Conservation (phyloP, 2,797 vertebrate species). For the Neosilurus hyrtlii region DNA sequence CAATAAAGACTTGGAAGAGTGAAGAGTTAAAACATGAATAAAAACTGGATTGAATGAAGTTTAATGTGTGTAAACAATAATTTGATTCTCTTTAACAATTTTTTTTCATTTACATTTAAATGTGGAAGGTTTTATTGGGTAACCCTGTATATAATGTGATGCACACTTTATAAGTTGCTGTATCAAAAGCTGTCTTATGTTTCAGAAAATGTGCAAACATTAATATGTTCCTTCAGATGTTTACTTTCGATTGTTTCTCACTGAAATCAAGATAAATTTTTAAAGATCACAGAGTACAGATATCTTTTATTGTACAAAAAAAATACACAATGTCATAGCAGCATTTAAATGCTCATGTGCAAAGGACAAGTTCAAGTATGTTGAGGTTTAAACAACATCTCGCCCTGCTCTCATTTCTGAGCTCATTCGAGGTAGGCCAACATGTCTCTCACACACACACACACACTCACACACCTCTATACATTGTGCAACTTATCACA, state of each 20-base stretch:
- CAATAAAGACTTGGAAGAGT: too few relatives aligned
- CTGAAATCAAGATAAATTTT: background rate
- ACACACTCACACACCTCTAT: background rate
- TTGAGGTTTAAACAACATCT: conserved; percentile 44
- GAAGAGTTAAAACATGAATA: too few relatives aligned
- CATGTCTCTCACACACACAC: background rate
- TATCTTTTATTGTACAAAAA: conserved; percentile 62
- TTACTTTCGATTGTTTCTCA: background rate
- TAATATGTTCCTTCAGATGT: too few relatives aligned
- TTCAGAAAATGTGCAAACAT: background rate
- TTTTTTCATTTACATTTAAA: too few relatives aligned
- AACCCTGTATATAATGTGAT: background rate
- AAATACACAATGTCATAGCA: conserved; percentile 66
- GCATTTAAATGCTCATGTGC: conserved; percentile 62
- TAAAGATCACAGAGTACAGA: conserved; percentile 14
- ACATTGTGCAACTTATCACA: background rate
- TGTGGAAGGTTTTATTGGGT: too few relatives aligned
- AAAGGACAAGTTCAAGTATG: conserved; percentile 74
- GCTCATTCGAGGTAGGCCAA: conserved; percentile 66
- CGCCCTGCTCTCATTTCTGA: conserved; percentile 32
- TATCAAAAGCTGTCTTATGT: background rate
- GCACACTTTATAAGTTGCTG: background rate
- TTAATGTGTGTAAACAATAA: too few relatives aligned
- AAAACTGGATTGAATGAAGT: too few relatives aligned
- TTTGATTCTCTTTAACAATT: too few relatives aligned